Conservation (phyloP, 30 jellyfish, hydroid and myxozoan species). For the Nemopilema nomurai region DNA sequence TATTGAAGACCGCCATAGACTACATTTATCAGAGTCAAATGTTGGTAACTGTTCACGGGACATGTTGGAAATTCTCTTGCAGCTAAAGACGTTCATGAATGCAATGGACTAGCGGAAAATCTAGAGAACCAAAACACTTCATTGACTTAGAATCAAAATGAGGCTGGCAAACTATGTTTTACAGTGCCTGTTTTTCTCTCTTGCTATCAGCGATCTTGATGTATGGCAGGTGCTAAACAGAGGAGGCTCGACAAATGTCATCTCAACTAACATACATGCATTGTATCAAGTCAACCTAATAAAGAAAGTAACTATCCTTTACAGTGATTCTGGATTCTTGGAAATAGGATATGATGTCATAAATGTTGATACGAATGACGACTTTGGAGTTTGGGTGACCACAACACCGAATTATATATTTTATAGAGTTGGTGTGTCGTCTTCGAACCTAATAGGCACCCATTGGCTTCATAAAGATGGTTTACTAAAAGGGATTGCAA, state of each 20-base stretch:
- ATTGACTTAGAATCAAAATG: too few relatives aligned
- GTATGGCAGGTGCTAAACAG: constrained; percentile 16
- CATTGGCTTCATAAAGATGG: constrained; percentile 9
- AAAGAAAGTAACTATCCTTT: not conserved
- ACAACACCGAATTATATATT: not conserved
- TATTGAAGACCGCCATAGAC: too few relatives aligned
- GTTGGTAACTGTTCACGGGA: too few relatives aligned
- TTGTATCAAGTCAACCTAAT: constrained; percentile 1
- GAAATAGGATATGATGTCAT: not conserved
- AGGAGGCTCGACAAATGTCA: not conserved
- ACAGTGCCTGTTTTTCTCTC: too few relatives aligned
- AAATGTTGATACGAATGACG: constrained; percentile 36
- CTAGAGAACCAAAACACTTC: too few relatives aligned
- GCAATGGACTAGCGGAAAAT: too few relatives aligned
- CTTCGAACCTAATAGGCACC: constrained; percentile 17
- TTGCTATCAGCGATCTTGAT: not conserved
- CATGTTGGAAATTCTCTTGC: too few relatives aligned
- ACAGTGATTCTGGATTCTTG: constrained; percentile 18
- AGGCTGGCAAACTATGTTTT: too few relatives aligned
- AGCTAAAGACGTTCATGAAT: too few relatives aligned
- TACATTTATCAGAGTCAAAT: too few relatives aligned
- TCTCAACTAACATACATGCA: constrained; percentile 33
- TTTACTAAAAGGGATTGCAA: constrained; percentile 3
- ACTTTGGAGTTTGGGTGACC: constrained; percentile 27
- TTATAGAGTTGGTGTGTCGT: constrained; percentile 27